Conservation (phyloP, 1,140 invertebrate genomes). For the Sarcophaga peregrina region DNA sequence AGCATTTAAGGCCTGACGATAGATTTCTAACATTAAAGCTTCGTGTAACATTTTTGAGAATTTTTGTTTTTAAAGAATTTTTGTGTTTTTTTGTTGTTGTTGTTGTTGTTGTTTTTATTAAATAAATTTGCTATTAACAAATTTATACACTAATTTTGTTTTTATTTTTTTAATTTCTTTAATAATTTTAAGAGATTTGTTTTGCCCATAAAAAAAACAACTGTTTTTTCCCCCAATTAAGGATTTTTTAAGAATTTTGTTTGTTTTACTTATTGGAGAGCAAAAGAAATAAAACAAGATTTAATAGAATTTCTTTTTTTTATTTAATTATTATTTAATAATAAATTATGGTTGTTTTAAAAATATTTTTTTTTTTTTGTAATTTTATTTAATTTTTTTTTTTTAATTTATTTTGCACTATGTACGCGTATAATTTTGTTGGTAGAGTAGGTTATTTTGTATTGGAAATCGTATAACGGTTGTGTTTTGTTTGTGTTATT, state of each 20-base stretch:
- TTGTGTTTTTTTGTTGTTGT: slow-evolving; percentile 50
- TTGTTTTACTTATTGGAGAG: neutral
- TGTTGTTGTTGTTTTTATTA: slow-evolving; percentile 44
- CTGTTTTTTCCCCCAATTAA: no score
- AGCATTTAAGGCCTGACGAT: slow-evolving; percentile 66
- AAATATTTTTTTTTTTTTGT: neutral
- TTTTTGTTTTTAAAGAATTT: slow-evolving; percentile 58
- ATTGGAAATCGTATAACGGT: neutral
- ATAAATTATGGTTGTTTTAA: neutral
- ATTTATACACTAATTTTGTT: slow-evolving; percentile 42
- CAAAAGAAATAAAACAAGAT: neutral
- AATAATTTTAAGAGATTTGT: neutral
- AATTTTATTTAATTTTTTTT: slow-evolving; percentile 49
- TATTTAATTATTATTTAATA: slow-evolving; percentile 34
- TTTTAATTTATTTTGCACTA: slow-evolving; percentile 45
- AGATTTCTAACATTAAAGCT: slow-evolving; percentile 66
- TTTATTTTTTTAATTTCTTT: slow-evolving; percentile 34
- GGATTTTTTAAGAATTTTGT: no score
- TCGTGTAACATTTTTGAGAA: slow-evolving; percentile 66
- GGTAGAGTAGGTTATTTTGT: neutral
- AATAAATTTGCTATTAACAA: slow-evolving; percentile 37
- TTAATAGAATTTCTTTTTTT: slow-evolving; percentile 8
- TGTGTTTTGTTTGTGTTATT: neutral
- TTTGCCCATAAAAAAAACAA: neutral
- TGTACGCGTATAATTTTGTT: slow-evolving; percentile 39